These are phyloP conservation scores for Pollachius pollachius DNA, from an alignment of 2,113 vertebrate genomes.

Conservation along the genomic window DNA sequence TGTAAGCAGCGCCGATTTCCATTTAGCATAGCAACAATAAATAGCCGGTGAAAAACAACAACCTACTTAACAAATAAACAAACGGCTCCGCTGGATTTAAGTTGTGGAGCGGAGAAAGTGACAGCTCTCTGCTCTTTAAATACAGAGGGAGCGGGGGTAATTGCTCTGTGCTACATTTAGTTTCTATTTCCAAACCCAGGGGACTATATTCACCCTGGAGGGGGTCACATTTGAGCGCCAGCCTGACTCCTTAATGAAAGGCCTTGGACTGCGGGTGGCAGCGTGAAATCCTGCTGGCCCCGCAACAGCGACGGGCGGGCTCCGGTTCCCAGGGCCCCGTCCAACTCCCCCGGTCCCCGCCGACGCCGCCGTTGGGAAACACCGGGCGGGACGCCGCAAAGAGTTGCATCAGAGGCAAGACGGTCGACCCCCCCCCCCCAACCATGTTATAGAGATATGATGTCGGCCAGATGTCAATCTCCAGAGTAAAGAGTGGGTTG, in stretches of 20 bases:
- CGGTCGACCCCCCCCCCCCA: neutral
- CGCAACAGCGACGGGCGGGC: neutral
- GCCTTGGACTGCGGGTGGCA: constrained; percentile 47
- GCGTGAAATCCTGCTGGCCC: constrained; percentile 38
- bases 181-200: constrained; percentile 50
- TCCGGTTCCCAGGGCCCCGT: constrained; percentile 39
- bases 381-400: no score
- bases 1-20: no score
- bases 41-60: no score
- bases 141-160: constrained; percentile 35
- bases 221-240: constrained; percentile 47
- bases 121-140: constrained; percentile 26
- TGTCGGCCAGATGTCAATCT: no score
- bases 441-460: no score
- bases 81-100: no score
- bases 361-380: no score
- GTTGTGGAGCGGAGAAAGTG: constrained; percentile 15
- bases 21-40: no score
- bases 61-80: no score
- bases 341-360: constrained; percentile 1
- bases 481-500: no score
- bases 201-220: constrained; percentile 50
- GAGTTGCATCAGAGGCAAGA: no score
- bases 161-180: constrained; percentile 48
- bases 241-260: constrained; percentile 64